Base-by-base conservation (phyloP, 1,140 invertebrate species). In the Aleiodes sp. region DNA sequence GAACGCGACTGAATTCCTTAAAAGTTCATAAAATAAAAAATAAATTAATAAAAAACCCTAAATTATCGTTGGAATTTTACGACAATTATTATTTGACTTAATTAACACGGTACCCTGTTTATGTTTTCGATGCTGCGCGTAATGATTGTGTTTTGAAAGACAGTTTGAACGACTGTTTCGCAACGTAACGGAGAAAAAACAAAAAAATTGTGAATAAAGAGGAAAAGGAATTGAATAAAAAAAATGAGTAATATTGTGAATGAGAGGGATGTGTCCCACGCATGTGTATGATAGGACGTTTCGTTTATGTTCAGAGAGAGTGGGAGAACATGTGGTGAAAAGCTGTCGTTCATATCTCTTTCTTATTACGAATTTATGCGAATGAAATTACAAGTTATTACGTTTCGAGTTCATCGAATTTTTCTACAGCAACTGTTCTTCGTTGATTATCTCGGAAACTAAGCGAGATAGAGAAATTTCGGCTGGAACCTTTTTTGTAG, bases 321-420 rank as follows among this genome's bases (percentile, higher is more conserved):
- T 60, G 46, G 56, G 31, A 65, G 39, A 62, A 78, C 78, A 78
- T 80, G 72, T 80, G 76, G 74, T 74, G 74, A 72, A 74, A 75
- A 77, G 74, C 78, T 76, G 78, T 75, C 73, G 76, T 76, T 72
- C 73, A 79, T 77, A 77, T 77, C 70, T 72, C 73, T 70, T 77
- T 61, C 41, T 70, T 64, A 59, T 35, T 56, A 37, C 39, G 52
- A 59, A 61, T 67, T 59, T 67, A 57, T 62, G 56, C 62, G 19
- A 68, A 69, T 19, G 63, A 33, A 68, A 78, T 74, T 71, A 77
- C 73, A 70, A 67, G 74, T 60, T 46, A 35, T 64, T 70, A 60
- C 52, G 68, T 24, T 46, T 71, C 67, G 71, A 24, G 73, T 76
- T 75, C 76, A 75, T 70, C 75, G 75, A 80, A 80, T 76, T 70